Evolutionary conservation across 2,888 invertebrate species (phyloP).

Genomic region (Drosophila anceps): DNA sequence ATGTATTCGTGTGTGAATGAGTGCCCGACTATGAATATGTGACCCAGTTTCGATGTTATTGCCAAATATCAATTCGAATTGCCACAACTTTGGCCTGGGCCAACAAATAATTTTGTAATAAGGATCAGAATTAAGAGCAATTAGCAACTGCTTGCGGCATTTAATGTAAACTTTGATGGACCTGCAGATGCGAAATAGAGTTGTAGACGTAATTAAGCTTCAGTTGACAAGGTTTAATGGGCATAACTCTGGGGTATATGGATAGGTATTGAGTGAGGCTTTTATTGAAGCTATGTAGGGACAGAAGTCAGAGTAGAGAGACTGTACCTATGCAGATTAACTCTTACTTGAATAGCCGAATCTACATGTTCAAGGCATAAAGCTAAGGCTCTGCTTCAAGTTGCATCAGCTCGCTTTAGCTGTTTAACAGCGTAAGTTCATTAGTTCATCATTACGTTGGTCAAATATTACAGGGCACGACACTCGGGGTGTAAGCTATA

Average conservation of each 20-base stretch:
- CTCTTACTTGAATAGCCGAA: too few species aligned
- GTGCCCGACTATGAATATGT: constrained; percentile 28
- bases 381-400: too few species aligned
- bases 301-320: neutral
- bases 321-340: too few species aligned
- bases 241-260: neutral
- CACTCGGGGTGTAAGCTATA: too few species aligned
- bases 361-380: too few species aligned
- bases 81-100: constrained; percentile 15
- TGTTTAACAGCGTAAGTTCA: too few species aligned
- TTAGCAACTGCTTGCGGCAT: constrained; percentile 4
- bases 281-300: neutral
- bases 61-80: constrained; percentile 41
- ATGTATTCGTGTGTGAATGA: neutral
- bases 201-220: neutral
- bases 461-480: too few species aligned
- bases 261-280: neutral
- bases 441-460: too few species aligned
- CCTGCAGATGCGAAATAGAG: neutral
- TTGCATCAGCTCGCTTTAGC: too few species aligned
- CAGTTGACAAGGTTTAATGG: neutral
- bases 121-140: constrained; percentile 1
- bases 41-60: constrained; percentile 60
- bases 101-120: constrained; percentile 17
- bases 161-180: neutral